phyloP scores from a whole-genome alignment of 2,113 vertebrate genomes.

The Protomyctophum bolini region DNA sequence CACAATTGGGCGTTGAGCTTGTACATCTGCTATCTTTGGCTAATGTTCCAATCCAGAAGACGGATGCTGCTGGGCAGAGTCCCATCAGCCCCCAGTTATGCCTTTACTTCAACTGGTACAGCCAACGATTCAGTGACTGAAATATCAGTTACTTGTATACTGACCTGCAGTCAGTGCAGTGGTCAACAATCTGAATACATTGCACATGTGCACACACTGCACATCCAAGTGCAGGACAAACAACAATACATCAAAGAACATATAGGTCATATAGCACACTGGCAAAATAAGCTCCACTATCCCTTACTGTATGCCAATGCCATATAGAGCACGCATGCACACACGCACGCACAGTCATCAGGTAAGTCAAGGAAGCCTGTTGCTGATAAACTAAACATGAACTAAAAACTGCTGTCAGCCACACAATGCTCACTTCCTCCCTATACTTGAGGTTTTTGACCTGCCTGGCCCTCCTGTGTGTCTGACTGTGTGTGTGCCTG shows the following conservation, averaged over 20 bases:
- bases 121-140: no score
- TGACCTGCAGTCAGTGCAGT: no score
- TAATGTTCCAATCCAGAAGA: no score
- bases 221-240: background rate
- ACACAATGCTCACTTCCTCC: conserved; percentile 49
- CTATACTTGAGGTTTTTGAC: no score
- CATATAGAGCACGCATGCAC: background rate
- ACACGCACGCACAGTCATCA: background rate
- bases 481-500: no score
- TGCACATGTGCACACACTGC: no score
- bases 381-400: conserved; percentile 15
- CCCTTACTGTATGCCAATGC: background rate
- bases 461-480: background rate
- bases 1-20: no score
- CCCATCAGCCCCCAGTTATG: conserved; percentile 38
- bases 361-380: conserved; percentile 13
- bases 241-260: background rate
- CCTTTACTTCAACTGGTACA: background rate
- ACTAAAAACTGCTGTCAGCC: conserved; percentile 17
- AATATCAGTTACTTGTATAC: no score
- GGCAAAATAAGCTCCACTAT: background rate
- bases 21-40: no score
- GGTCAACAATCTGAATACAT: no score
- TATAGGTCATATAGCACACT: background rate
- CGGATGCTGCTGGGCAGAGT: conserved; percentile 7